These are phyloP conservation scores for Solenopsis invicta DNA, from an alignment of 1,140 invertebrate species.

Conservation along the genomic window DNA sequence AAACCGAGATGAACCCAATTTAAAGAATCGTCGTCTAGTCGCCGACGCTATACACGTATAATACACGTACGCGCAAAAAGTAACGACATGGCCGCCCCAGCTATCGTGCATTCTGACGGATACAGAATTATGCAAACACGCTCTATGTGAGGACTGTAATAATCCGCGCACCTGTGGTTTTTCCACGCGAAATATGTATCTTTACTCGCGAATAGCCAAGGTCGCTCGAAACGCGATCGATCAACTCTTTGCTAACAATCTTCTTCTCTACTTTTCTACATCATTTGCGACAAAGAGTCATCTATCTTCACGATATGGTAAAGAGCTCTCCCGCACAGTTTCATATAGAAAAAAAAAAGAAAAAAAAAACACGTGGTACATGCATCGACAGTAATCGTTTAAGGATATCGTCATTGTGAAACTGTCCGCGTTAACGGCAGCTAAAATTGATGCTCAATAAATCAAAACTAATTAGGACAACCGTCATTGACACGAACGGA, in stretches of 20 bases:
- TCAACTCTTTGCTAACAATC: conserved; percentile 44
- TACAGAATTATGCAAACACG: conserved; percentile 6
- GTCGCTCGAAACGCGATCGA: conserved; percentile 49
- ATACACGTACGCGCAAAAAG: not conserved
- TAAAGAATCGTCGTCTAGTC: not conserved
- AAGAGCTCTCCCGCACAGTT: not conserved
- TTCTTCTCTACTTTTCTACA: conserved; percentile 27
- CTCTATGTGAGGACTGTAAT: conserved; percentile 23
- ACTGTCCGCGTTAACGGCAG: not conserved
- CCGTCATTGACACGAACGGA: not conserved
- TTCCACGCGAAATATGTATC: conserved; percentile 52
- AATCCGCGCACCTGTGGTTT: conserved; percentile 37
- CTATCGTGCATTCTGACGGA: conserved; percentile 11
- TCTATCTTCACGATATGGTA: conserved; percentile 26
- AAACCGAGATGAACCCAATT: not conserved
- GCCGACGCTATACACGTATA: not conserved
- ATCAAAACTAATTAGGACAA: not conserved
- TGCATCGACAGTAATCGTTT: conserved; percentile 46
- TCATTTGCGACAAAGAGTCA: conserved; percentile 37
- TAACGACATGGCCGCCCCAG: conserved; percentile 14
- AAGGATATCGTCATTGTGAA: conserved; percentile 56
- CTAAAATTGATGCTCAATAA: not conserved
- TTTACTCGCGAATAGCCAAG: conserved; percentile 12
- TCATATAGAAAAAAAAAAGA: not conserved
- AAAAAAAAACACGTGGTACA: conserved; percentile 30